These are phyloP conservation scores for Deroptyus accipitrinus DNA, from an alignment of 2,113 vertebrate species.

Conservation along the genomic window DNA sequence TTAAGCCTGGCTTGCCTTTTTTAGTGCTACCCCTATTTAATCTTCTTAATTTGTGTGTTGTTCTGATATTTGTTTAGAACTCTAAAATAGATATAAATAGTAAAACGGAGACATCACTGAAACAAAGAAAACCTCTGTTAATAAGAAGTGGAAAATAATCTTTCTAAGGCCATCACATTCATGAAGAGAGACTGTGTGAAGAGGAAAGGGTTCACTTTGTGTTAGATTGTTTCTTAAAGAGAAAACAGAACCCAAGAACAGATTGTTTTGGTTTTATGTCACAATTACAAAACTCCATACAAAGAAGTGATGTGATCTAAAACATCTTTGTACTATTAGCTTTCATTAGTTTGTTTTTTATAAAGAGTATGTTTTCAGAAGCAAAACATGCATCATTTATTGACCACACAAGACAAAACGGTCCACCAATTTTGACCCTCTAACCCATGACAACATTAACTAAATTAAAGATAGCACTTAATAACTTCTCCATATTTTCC, in stretches of 20 bases:
- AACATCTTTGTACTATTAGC: not conserved
- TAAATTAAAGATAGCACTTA: not conserved
- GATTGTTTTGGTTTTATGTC: not conserved
- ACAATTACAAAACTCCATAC: not conserved
- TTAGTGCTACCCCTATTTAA: not conserved
- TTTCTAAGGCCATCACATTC: not conserved
- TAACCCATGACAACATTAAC: not conserved
- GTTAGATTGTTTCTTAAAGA: not conserved
- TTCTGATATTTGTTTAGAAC: not conserved
- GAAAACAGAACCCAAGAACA: not conserved
- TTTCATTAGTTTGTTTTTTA: not conserved
- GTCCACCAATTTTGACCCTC: not conserved
- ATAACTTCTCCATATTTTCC: not conserved
- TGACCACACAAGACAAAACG: not conserved
- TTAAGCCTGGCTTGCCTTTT: conserved; percentile 17
- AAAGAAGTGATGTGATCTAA: not conserved
- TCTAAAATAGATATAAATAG: not conserved
- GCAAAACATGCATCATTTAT: not conserved
- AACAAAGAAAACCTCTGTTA: not conserved
- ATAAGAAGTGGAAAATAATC: not conserved
- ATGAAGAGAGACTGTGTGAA: not conserved
- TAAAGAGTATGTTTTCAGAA: not conserved
- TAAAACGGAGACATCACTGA: not conserved
- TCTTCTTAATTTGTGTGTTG: conserved; percentile 16
- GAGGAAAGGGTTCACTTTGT: not conserved